Evolutionary conservation across 2,797 vertebrate genomes (phyloP), one percentile per base, ranked within the genome.

Genomic region (Masticophis lateralis): DNA sequence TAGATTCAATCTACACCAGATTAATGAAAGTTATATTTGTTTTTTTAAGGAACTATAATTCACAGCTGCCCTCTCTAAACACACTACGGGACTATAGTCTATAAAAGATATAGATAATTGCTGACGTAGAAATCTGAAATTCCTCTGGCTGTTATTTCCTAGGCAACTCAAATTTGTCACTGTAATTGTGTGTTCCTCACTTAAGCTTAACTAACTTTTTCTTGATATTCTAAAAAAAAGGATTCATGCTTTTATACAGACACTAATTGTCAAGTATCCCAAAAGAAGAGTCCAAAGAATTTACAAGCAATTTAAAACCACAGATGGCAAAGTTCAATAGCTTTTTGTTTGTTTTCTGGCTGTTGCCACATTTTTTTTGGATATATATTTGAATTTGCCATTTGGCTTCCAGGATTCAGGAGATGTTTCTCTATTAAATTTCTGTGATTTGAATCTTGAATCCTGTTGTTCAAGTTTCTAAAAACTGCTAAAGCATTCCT

Each of bases 401-500:
- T 28, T 92, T 3, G 22, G 56, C 28, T 25, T 83, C 55, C 51
- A 51, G 32, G 79, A n/a, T 89, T 83, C 25, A 28, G n/a, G 11
- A 60, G 18, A 43, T 56, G 25, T 60, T 92, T 32, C 43, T 89
- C 28, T 60, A n/a, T 51, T 89, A 20, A 83, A 32, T 20, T 83
- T 51, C 43, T 56, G 43, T 88, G 28, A 32, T 88, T 28, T 9
- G 63, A 56, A 10, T 27, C 43, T 89, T 25, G 25, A 83, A 28
- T 61, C n/a, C 61, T 55, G 13, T 74, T 27, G 10, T 27, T n/a
- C 37, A 90, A 51, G 91, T 87, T 86, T 95, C 79, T 95, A 25
- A 95, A 91, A 93, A 87, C 94, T 95, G 94, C 96, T 96, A 96
- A 91, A 87, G 89, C 51, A 43, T n/a, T 47, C 74, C 95, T 95